These are phyloP conservation scores for Papilio aristodemus DNA, from an alignment of 1,140 invertebrate genomes.

Conservation along the genomic window DNA sequence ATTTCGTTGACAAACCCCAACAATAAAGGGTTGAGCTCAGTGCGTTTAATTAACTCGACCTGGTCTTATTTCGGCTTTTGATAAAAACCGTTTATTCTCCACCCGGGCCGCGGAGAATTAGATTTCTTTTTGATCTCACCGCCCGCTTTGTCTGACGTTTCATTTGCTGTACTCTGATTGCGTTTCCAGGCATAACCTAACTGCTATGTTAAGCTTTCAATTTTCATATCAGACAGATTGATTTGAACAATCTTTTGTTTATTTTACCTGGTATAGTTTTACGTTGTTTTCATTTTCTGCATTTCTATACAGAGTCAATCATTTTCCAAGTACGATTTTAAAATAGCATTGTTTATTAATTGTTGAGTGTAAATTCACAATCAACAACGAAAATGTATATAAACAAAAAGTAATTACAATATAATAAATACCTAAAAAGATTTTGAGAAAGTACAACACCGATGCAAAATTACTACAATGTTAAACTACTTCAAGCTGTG, in stretches of 20 bases:
- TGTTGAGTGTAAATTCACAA: no score
- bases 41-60: conserved; percentile 14
- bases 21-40: neutral
- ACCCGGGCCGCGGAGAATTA: conserved; percentile 9
- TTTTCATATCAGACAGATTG: neutral
- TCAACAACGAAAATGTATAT: no score
- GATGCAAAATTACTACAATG: no score
- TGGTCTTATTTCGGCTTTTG: conserved; percentile 18
- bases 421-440: no score
- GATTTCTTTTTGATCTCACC: conserved; percentile 28
- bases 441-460: no score
- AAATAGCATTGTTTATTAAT: no score
- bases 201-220: conserved; percentile 10
- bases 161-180: conserved; percentile 22
- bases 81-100: conserved; percentile 20
- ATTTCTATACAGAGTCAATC: neutral
- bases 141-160: conserved; percentile 26
- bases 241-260: neutral
- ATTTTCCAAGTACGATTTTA: no score
- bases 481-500: neutral
- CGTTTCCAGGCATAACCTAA: conserved; percentile 16
- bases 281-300: neutral
- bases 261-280: neutral
- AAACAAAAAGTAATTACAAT: no score
- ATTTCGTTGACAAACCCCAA: conserved; percentile 5